These are phyloP conservation scores for Eublepharis macularius DNA, from an alignment of 2,113 vertebrate species.

Conservation along the genomic window DNA sequence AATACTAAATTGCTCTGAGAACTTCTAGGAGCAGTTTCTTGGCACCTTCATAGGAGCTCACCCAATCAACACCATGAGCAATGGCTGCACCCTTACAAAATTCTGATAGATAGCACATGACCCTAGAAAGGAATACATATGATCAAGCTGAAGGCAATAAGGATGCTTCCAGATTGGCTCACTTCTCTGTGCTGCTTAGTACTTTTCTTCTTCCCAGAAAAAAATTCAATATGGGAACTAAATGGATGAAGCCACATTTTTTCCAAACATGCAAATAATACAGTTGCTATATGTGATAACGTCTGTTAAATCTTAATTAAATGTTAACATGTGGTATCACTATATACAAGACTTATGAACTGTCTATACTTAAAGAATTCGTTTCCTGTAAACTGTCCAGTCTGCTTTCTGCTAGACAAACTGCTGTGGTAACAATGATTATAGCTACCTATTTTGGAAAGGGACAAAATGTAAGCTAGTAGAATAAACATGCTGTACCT, in stretches of 20 bases:
- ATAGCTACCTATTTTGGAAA: neutral
- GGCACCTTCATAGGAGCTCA: neutral
- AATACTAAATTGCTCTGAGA: neutral
- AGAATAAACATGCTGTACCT: conserved; percentile 69
- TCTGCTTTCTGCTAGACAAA: neutral
- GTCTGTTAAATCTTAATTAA: neutral
- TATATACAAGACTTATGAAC: neutral
- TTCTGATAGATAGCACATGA: neutral
- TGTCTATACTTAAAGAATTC: neutral
- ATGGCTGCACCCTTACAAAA: neutral
- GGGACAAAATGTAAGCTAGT: neutral
- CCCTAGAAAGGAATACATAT: neutral
- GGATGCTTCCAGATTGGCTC: neutral
- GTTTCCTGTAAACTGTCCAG: neutral
- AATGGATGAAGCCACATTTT: neutral
- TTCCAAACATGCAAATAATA: neutral
- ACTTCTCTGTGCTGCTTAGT: neutral
- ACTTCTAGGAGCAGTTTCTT: neutral
- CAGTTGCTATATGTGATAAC: neutral
- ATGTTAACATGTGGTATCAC: neutral
- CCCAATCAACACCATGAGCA: neutral
- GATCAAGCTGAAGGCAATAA: neutral
- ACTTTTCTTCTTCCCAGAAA: neutral
- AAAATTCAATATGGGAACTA: neutral
- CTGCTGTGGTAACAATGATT: neutral